Evolutionary conservation across 2,888 invertebrate genomes (phyloP).

Genomic region (Mamestra brassicae): DNA sequence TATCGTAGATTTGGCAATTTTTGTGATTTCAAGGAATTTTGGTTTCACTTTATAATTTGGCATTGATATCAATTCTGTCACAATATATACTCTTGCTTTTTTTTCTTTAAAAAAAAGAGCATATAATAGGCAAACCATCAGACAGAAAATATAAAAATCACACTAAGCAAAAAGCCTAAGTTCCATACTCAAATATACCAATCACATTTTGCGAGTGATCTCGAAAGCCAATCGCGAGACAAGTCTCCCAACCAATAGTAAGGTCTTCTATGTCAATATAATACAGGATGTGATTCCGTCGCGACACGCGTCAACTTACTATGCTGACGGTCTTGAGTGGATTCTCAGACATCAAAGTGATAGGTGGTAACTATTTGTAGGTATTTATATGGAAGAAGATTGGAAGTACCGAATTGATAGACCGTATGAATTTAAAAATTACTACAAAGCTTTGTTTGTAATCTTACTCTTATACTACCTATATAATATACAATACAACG

Average conservation of each 20-base stretch:
- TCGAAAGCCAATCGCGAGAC: not conserved
- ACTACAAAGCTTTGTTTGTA: not conserved
- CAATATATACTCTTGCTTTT: too few relatives aligned
- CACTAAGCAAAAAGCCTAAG: not conserved
- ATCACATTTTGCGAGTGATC: not conserved
- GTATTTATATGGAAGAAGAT: not conserved
- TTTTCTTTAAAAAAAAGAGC: too few relatives aligned
- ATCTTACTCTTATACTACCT: too few relatives aligned
- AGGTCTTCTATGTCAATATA: conserved; percentile 73
- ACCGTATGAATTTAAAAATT: too few relatives aligned
- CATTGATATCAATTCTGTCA: too few relatives aligned
- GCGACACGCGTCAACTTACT: conserved; percentile 70
- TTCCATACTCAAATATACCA: not conserved
- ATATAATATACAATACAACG: too few relatives aligned
- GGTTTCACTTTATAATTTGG: too few relatives aligned
- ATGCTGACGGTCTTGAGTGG: conserved; percentile 64
- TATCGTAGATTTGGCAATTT: not conserved
- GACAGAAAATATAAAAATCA: too few relatives aligned
- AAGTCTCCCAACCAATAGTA: conserved; percentile 61
- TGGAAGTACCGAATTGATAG: too few relatives aligned
- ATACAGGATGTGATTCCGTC: conserved; percentile 81
- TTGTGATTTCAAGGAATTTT: too few relatives aligned
- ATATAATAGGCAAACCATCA: too few relatives aligned
- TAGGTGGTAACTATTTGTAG: conserved; percentile 36
- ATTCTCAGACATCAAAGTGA: conserved; percentile 61